phyloP scores from a whole-genome alignment of 2,797 vertebrate species.

The Protosalanx chinensis region DNA sequence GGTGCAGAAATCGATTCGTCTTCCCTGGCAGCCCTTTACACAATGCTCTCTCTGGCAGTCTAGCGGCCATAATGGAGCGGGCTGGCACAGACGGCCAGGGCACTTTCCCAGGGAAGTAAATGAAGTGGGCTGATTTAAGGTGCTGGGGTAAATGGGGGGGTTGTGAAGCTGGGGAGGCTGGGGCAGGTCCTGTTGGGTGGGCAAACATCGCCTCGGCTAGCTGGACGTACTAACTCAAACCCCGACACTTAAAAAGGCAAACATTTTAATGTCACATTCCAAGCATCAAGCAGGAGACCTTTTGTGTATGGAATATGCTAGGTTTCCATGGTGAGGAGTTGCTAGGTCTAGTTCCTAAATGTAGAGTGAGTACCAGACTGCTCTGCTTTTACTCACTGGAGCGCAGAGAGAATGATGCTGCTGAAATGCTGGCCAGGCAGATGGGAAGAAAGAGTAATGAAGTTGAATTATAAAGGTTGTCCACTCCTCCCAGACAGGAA shows the following conservation, averaged over 20 bases:
- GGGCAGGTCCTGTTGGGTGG: not conserved
- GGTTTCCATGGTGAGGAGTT: not conserved
- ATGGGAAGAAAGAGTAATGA: not conserved
- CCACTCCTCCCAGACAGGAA: conserved; percentile 12
- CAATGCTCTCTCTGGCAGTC: not conserved
- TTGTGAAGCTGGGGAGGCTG: not conserved
- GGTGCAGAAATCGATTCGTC: conserved; percentile 11
- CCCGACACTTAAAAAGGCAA: not conserved
- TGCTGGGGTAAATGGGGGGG: not conserved
- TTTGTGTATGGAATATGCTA: not conserved
- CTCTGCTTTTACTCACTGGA: not conserved
- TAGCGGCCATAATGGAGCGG: not conserved
- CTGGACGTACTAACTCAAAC: too few relatives aligned
- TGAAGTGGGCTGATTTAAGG: not conserved
- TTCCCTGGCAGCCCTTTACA: conserved; percentile 6
- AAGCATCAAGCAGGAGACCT: not conserved
- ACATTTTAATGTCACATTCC: not conserved
- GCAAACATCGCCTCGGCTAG: not conserved
- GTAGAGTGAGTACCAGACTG: not conserved
- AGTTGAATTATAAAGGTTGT: conserved; percentile 5
- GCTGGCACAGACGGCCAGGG: not conserved
- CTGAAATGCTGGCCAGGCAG: not conserved
- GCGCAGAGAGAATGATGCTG: not conserved
- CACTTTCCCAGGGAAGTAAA: not conserved
- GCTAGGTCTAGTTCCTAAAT: not conserved